A percentile compares a stretch with the other conserved stretches of the same genome.
phyloP scores from a whole-genome alignment of 1,140 invertebrate species.

The Thaumatotibia leucotreta region DNA sequence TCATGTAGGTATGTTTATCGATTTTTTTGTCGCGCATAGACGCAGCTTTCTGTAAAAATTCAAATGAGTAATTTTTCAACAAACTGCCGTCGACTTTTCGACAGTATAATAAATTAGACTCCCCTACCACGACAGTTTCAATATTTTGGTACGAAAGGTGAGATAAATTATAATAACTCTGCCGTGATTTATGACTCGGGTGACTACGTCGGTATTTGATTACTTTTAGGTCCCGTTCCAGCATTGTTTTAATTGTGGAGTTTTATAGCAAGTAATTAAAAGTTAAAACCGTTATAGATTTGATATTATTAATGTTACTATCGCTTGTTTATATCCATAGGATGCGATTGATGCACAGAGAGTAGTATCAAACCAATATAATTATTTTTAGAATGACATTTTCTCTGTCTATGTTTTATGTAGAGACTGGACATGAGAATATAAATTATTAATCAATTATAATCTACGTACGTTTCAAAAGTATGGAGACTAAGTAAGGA shows the following conservation, averaged over 20 bases:
- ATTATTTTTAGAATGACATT: no score
- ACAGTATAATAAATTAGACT: conserved; percentile 7
- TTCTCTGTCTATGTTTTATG: no score
- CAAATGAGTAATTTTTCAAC: not conserved
- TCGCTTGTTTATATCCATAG: no score
- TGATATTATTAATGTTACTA: no score
- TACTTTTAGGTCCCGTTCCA: not conserved
- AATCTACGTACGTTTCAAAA: no score
- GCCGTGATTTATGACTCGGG: not conserved
- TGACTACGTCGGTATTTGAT: not conserved
- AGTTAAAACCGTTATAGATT: no score
- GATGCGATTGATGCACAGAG: no score
- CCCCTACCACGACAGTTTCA: conserved; percentile 2
- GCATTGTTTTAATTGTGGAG: not conserved
- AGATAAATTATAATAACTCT: conserved; percentile 12
- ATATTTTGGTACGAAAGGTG: conserved; percentile 12
- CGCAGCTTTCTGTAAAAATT: not conserved
- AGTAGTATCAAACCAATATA: no score
- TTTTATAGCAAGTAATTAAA: not conserved
- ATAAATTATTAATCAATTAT: no score
- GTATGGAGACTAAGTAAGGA: no score
- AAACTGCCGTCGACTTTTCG: conserved; percentile 8
- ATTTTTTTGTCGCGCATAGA: not conserved
- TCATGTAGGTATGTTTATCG: not conserved
- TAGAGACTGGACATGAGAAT: no score